phyloP scores from a whole-genome alignment of 2,113 vertebrate species.

The Pterocles burchelli region DNA sequence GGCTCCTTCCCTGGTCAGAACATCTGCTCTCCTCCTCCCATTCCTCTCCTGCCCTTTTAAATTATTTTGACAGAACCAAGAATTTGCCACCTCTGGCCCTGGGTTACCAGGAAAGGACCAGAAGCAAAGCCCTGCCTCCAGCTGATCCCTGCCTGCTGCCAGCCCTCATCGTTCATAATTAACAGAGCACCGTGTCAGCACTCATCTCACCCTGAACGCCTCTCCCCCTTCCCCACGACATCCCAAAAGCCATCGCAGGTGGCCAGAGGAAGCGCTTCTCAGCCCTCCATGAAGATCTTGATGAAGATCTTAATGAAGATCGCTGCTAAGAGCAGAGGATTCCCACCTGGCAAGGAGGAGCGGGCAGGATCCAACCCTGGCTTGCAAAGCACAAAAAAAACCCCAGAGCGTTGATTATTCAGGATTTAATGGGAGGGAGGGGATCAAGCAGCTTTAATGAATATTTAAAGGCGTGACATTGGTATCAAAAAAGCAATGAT shows the following conservation, averaged over 20 bases:
- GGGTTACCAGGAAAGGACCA: background rate
- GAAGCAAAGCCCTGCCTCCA: background rate
- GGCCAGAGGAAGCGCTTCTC: background rate
- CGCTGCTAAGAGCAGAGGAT: background rate
- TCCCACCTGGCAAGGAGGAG: background rate
- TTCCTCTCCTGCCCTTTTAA: background rate
- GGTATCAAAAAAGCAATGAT: constrained; percentile 65
- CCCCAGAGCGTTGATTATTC: background rate
- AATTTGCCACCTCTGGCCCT: background rate
- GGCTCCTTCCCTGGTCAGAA: background rate
- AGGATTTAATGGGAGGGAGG: constrained; percentile 1
- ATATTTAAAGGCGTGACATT: constrained; percentile 54
- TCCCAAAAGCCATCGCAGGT: background rate
- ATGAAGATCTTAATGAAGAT: background rate
- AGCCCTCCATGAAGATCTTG: background rate
- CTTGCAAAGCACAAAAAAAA: background rate
- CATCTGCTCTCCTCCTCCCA: background rate
- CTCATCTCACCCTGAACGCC: background rate
- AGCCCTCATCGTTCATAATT: background rate
- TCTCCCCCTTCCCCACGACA: background rate
- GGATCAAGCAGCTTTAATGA: constrained; percentile 42
- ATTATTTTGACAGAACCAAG: rapidly evolving
- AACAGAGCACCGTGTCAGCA: background rate
- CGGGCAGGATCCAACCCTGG: background rate
- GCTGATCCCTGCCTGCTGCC: background rate